These are phyloP conservation scores for Plectrocnemia conspersa DNA, from an alignment of 1,140 invertebrate species.

Conservation along the genomic window DNA sequence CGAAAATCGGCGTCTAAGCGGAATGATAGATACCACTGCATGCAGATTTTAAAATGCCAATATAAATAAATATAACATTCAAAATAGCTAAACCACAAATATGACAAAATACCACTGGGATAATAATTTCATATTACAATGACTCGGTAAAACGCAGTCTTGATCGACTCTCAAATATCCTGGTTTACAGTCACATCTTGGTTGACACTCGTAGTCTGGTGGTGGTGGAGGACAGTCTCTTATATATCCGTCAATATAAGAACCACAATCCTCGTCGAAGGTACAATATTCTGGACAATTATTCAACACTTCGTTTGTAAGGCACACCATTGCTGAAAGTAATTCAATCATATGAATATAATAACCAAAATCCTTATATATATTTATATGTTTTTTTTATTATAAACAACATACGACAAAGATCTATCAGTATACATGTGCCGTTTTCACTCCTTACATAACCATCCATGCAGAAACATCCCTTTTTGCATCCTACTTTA, in stretches of 20 bases:
- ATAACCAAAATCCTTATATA: no score
- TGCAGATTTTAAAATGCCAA: no score
- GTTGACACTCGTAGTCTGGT: constrained; percentile 11
- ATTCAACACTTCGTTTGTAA: constrained; percentile 14
- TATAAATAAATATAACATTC: no score
- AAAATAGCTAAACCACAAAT: no score
- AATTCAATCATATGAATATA: no score
- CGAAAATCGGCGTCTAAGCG: no score
- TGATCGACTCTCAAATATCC: constrained; percentile 11
- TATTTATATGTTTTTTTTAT: no score
- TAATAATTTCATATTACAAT: constrained; percentile 12
- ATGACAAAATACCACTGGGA: no score
- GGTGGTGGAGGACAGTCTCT: constrained; percentile 19
- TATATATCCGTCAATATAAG: constrained; percentile 2
- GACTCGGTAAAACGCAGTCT: constrained; percentile 5
- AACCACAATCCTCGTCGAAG: constrained; percentile 18
- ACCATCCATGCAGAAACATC: constrained; percentile 5
- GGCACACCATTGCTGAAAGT: background rate
- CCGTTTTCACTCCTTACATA: background rate
- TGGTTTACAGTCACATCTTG: constrained; percentile 15
- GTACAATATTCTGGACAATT: constrained; percentile 15
- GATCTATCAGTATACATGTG: background rate
- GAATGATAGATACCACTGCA: no score
- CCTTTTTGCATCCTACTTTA: background rate
- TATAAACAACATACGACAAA: constrained; percentile 6